These are phyloP conservation scores for Spinus olivaceus DNA, from an alignment of 2,797 vertebrate genomes.

Conservation along the genomic window DNA sequence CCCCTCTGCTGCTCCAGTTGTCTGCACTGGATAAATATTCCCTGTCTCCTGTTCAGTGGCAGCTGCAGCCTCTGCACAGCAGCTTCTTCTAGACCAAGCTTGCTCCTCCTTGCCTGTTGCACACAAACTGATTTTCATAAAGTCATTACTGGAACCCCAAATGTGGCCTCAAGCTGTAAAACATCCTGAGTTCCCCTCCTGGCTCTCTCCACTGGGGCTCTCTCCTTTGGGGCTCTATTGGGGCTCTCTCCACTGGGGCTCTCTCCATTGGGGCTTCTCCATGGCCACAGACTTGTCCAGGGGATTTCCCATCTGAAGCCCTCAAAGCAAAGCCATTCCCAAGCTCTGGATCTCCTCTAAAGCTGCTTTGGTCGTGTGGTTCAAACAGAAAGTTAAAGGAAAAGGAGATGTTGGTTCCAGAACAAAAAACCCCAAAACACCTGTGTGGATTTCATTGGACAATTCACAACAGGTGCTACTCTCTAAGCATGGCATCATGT, in stretches of 20 bases:
- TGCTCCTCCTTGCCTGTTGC: too few species aligned
- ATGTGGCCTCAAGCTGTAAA: too few species aligned
- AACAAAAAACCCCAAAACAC: neutral
- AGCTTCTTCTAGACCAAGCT: too few species aligned
- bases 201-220: too few species aligned
- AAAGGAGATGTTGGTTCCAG: neutral
- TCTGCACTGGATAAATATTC: too few species aligned
- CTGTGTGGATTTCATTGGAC: neutral
- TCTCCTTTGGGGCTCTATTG: too few species aligned
- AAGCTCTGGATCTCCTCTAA: neutral
- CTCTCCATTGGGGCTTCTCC: neutral
- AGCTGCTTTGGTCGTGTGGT: fast-evolving
- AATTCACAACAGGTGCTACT: neutral
- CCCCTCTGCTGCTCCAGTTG: neutral
- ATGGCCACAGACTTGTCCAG: neutral
- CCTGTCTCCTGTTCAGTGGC: too few species aligned
- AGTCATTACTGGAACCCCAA: too few species aligned
- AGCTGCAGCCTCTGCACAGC: too few species aligned
- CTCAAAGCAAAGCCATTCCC: neutral
- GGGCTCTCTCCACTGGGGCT: too few species aligned
- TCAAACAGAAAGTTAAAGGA: neutral
- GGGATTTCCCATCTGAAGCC: neutral
- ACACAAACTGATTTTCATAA: too few species aligned
- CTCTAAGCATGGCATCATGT: neutral
- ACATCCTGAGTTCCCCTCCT: neutral